These are phyloP conservation scores for Hypsibius dujardini DNA, from an alignment of 1,140 invertebrate species.

Conservation along the genomic window DNA sequence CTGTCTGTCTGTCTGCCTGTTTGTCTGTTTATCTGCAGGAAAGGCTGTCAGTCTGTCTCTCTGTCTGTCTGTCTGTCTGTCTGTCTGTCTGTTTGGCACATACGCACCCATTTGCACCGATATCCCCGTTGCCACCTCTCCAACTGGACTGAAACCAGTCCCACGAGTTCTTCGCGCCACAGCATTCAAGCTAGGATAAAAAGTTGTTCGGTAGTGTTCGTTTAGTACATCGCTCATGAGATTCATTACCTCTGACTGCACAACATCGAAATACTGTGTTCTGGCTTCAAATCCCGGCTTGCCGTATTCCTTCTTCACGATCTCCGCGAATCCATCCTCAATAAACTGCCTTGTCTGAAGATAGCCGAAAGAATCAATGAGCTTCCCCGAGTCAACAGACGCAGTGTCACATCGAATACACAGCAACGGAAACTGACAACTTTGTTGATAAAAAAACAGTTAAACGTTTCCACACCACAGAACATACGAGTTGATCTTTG, in stretches of 20 bases:
- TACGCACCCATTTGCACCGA: neutral
- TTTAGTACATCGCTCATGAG: neutral
- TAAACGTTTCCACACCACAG: neutral
- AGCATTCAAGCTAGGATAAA: conserved; percentile 23
- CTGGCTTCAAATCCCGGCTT: conserved; percentile 31
- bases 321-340: conserved; percentile 42
- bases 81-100: too few species aligned
- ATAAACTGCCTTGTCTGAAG: conserved; percentile 42
- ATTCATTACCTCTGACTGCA: conserved; percentile 3
- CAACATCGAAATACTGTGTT: conserved; percentile 1
- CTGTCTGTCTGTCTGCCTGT: too few species aligned
- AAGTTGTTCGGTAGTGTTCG: neutral
- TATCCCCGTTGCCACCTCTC: conserved; percentile 10
- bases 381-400: too few species aligned
- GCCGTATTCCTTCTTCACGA: conserved; percentile 45
- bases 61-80: too few species aligned
- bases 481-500: conserved; percentile 34
- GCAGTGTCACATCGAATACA: too few species aligned
- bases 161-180: conserved; percentile 25
- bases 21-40: too few species aligned
- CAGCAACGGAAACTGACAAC: too few species aligned
- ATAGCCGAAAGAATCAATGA: neutral
- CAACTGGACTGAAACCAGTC: conserved; percentile 24
- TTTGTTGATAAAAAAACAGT: too few species aligned
- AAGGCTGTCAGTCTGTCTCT: too few species aligned